These are phyloP conservation scores for Nephrotoma guestfalica DNA, from an alignment of 2,888 invertebrate genomes.

Conservation along the genomic window DNA sequence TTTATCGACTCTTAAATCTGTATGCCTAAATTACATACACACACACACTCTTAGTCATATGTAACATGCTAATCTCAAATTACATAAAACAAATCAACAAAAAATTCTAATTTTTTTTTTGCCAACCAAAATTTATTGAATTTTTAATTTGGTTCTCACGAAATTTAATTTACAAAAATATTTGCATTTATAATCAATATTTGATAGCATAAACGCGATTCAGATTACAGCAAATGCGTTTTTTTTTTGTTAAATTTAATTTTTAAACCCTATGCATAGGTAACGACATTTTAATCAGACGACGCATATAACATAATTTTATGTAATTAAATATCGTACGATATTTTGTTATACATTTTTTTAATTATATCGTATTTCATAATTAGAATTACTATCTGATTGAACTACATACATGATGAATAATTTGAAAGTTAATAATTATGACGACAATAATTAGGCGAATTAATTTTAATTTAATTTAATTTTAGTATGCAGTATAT, in stretches of 20 bases:
- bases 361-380: not conserved
- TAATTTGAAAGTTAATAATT: not conserved
- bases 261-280: not conserved
- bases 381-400: not conserved
- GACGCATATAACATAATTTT: not conserved
- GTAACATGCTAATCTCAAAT: not conserved
- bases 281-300: not conserved
- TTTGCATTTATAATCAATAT: not conserved
- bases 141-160: not conserved
- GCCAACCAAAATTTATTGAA: not conserved
- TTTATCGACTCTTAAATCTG: not conserved
- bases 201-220: not conserved
- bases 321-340: not conserved
- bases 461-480: not conserved
- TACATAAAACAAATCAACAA: not conserved
- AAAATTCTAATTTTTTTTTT: not conserved
- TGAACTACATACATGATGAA: not conserved
- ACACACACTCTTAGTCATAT: not conserved
- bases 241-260: not conserved
- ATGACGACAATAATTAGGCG: not conserved
- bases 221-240: not conserved
- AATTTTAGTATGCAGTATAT: not conserved
- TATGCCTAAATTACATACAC: not conserved
- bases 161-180: not conserved
- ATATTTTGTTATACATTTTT: not conserved